These are phyloP conservation scores for Argynnis bischoffii DNA, from an alignment of 2,888 invertebrate genomes.

Conservation along the genomic window DNA sequence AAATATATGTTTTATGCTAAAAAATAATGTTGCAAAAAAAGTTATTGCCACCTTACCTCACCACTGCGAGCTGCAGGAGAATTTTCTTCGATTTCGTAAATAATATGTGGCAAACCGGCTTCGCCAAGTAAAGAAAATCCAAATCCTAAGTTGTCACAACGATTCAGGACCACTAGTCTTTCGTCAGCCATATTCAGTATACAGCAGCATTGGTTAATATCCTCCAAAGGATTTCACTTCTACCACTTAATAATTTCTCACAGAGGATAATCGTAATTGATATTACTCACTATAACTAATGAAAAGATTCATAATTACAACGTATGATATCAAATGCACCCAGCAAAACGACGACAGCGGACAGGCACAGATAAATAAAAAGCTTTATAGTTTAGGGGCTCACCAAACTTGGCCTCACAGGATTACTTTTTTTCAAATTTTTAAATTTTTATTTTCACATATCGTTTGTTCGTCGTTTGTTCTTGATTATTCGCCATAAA, in stretches of 20 bases:
- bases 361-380: slow-evolving; percentile 36
- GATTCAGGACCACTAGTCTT: slow-evolving; percentile 93
- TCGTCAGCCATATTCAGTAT: slow-evolving; percentile 91
- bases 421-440: no score
- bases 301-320: slow-evolving; percentile 68
- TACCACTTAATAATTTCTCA: slow-evolving; percentile 62
- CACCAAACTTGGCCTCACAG: no score
- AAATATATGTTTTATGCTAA: no score
- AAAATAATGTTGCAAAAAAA: background rate
- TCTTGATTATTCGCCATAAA: no score
- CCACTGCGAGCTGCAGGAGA: slow-evolving; percentile 96
- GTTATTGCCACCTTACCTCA: slow-evolving; percentile 83
- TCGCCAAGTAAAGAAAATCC: slow-evolving; percentile 95
- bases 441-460: no score
- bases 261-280: slow-evolving; percentile 49
- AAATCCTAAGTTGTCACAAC: slow-evolving; percentile 93
- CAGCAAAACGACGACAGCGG: slow-evolving; percentile 64
- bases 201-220: slow-evolving; percentile 77
- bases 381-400: no score
- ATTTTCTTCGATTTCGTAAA: slow-evolving; percentile 96
- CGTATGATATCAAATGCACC: slow-evolving; percentile 74
- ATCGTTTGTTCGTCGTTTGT: no score
- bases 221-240: slow-evolving; percentile 65
- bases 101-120: slow-evolving; percentile 95
- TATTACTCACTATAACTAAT: slow-evolving; percentile 56